Base-by-base conservation (phyloP, 2,113 vertebrate genomes). In the Colaptes auratus region DNA sequence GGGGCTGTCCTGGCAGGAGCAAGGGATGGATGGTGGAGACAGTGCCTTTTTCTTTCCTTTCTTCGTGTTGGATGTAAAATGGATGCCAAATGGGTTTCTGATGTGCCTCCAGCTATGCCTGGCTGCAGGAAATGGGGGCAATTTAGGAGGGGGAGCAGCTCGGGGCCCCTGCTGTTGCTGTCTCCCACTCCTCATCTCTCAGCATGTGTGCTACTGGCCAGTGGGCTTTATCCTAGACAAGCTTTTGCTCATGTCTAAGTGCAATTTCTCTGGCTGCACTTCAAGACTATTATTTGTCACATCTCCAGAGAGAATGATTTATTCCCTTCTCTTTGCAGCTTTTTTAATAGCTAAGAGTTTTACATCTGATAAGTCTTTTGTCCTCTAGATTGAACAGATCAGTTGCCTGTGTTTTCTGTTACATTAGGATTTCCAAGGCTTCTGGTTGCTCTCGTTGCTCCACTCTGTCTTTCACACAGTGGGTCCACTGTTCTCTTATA, bases 251-350 rank as follows among this genome's bases (percentile, higher is more conserved):
- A 76, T 25, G 33, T 44, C 60, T 84, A 64, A 53, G 46, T 75
- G 70, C 71, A 89, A 67, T 85, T 60, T 72, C 74, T 53, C 53
- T 84, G 61, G 66, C 74, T 94, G 48, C 36, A 52, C 66, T 87
- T 88, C 55, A 84, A 89, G 61, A 44, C 61, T 31, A 65, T 91
- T 82, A 60, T 63, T 92, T 89, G 85, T 91, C 88, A 91, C 59
- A 67, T 85, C 70, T 48, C 44, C 63, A 36, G 46, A 56, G 46
- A 91, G 80, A 72, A 85, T 84, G 31, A 95, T 85, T 95, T 82
- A 89, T 94, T 84, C 53, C n/a, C 44, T 82, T 89, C 31, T 65
- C 55, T 89, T 56, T 14, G 2, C 88, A 75, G 48, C 33, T 75
- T 91, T 91, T 92, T 87, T 82, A 31, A 36, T 53, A 60, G 70